Percentiles rank a stretch among this genome's conserved stretches.
Evolutionary conservation across 2,888 invertebrate genomes (phyloP).

Genomic region (Lordiphosa fenestrarum): DNA sequence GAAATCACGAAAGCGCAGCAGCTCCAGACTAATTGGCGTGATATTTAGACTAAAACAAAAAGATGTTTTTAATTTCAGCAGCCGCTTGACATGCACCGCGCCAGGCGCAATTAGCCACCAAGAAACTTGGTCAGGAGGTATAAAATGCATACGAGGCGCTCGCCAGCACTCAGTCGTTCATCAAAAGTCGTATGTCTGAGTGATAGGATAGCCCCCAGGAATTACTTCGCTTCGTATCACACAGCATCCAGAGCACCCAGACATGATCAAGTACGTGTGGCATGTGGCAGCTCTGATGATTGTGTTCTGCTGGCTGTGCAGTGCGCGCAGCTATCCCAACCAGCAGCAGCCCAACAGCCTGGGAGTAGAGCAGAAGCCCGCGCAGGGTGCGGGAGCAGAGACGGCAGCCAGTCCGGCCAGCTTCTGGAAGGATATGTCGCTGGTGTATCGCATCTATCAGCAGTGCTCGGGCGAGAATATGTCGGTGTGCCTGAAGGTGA

Average conservation of each 20-base stretch:
- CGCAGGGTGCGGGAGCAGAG: conserved; percentile 17
- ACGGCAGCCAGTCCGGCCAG: conserved; percentile 42
- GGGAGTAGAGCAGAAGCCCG: conserved; percentile 24
- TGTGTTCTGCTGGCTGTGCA: conserved; percentile 58
- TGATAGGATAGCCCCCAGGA: conserved; percentile 36
- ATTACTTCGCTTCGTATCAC: conserved; percentile 11
- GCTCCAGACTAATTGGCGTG: conserved; percentile 67
- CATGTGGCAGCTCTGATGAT: conserved; percentile 68
- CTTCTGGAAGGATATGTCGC: conserved; percentile 83
- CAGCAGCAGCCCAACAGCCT: conserved; percentile 47
- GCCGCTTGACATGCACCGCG: conserved; percentile 56
- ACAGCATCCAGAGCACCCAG: conserved; percentile 25
- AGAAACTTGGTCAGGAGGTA: conserved; percentile 55
- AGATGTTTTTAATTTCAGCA: conserved; percentile 52
- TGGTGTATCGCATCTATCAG: conserved; percentile 89
- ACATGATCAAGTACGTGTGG: conserved; percentile 75
- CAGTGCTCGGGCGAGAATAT: conserved; percentile 87
- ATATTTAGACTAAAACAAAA: conserved; percentile 77
- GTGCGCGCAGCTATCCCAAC: conserved; percentile 59
- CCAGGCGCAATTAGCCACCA: conserved; percentile 54
- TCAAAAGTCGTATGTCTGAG: conserved; percentile 40
- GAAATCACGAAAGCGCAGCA: conserved; percentile 71
- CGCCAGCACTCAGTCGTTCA: conserved; percentile 69
- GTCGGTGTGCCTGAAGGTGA: conserved; percentile 88
- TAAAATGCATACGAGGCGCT: conserved; percentile 72